Evolutionary conservation across 2,797 vertebrate genomes (phyloP).

Genomic region (Poecilia picta): DNA sequence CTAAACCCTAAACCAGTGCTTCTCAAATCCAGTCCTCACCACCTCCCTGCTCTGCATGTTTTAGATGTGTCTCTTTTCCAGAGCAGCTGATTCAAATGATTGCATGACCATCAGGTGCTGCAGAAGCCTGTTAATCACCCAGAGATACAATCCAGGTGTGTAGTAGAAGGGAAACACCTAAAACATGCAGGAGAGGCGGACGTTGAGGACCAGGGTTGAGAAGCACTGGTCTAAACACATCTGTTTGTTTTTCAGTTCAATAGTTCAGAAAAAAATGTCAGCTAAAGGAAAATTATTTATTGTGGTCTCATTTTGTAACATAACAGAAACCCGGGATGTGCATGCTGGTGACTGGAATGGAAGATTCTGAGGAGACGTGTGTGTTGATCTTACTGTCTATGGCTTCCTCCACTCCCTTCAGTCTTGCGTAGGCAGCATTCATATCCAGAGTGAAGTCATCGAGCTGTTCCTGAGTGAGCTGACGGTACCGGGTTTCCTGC

Average conservation of each 20-base stretch:
- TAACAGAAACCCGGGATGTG: background rate
- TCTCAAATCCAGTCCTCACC: too few relatives aligned
- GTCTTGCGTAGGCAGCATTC: slow-evolving; percentile 90
- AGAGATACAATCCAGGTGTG: too few relatives aligned
- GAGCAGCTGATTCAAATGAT: too few relatives aligned
- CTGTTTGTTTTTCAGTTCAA: background rate
- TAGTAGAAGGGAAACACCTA: too few relatives aligned
- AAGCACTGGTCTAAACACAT: background rate
- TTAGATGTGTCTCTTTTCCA: too few relatives aligned
- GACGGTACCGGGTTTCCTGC: slow-evolving; percentile 88
- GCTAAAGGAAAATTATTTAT: background rate
- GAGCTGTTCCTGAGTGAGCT: slow-evolving; percentile 92
- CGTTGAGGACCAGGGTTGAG: too few relatives aligned
- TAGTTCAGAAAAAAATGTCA: background rate
- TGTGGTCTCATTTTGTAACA: background rate
- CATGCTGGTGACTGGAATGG: background rate
- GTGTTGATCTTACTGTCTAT: slow-evolving; percentile 86
- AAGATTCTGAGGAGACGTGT: background rate
- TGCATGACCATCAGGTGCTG: too few relatives aligned
- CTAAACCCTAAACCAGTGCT: background rate
- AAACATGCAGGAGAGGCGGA: too few relatives aligned
- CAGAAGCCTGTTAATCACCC: too few relatives aligned
- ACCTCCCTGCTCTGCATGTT: too few relatives aligned
- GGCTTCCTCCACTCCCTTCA: slow-evolving; percentile 94
- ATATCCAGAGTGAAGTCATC: slow-evolving; percentile 96